These are phyloP conservation scores for Volucella zonaria DNA, from an alignment of 2,888 invertebrate species.

Conservation along the genomic window DNA sequence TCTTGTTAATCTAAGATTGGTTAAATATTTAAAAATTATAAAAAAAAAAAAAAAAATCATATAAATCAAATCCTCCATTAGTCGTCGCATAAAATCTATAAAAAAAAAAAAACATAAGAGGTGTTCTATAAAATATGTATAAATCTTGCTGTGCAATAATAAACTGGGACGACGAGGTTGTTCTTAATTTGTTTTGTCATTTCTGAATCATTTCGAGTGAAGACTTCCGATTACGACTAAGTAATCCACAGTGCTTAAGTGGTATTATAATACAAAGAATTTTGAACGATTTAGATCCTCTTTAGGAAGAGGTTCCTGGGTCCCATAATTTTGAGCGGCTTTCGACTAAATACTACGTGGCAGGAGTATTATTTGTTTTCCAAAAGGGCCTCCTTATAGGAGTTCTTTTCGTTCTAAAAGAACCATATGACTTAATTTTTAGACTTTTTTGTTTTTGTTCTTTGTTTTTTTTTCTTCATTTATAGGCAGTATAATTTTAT, in stretches of 20 bases:
- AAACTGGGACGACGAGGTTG: conserved; percentile 31
- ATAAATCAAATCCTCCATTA: conserved; percentile 82
- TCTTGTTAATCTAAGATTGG: conserved; percentile 68
- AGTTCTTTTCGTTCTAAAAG: conserved; percentile 8
- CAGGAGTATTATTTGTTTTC: conserved; percentile 68
- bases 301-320: conserved; percentile 39
- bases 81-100: conserved; percentile 77
- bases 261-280: conserved; percentile 69
- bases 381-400: conserved; percentile 38
- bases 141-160: conserved; percentile 60
- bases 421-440: conserved; percentile 39
- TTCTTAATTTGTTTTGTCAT: conserved; percentile 10
- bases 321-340: conserved; percentile 42
- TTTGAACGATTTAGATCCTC: conserved; percentile 27
- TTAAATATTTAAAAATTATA: conserved; percentile 61
- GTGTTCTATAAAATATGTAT: conserved; percentile 77
- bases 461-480: background rate
- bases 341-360: conserved; percentile 71
- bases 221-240: conserved; percentile 75
- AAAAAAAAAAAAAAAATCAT: conserved; percentile 67
- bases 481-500: conserved; percentile 61
- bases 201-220: conserved; percentile 72
- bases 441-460: background rate
- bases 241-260: conserved; percentile 77
- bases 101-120: conserved; percentile 28